Evolutionary conservation across 2,888 invertebrate genomes (phyloP).

Genomic region (Bombylius discolor): DNA sequence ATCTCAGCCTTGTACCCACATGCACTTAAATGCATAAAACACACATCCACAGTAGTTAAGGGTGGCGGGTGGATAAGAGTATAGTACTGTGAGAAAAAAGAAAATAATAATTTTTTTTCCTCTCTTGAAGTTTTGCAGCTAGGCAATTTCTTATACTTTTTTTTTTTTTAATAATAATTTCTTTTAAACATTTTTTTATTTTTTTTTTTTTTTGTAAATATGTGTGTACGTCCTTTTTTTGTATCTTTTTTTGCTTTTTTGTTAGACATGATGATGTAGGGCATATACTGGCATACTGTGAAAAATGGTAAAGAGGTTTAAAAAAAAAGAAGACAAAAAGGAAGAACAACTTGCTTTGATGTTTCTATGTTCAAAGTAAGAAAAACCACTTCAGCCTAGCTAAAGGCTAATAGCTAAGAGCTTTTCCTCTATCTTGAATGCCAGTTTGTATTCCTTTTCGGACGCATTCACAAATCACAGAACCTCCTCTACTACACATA

Average conservation of each 20-base stretch:
- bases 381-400: constrained; percentile 10
- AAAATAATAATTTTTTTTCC: neutral
- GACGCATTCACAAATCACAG: neutral
- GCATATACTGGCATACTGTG: neutral
- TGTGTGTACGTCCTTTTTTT: too few relatives aligned
- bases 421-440: neutral
- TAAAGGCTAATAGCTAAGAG: constrained; percentile 11
- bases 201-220: neutral
- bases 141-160: neutral
- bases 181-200: neutral
- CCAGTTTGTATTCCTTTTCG: neutral
- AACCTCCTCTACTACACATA: neutral
- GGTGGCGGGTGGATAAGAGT: too few relatives aligned
- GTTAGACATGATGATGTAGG: neutral
- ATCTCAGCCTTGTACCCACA: neutral
- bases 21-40: too few relatives aligned
- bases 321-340: neutral
- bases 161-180: neutral
- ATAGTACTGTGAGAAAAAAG: too few relatives aligned
- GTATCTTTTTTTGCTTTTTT: neutral
- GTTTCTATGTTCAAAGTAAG: constrained; percentile 7
- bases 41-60: too few relatives aligned
- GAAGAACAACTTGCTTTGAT: constrained; percentile 8
- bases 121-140: neutral
- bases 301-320: neutral